These are phyloP conservation scores for Ranitomeya variabilis DNA, from an alignment of 2,113 vertebrate genomes.

Conservation along the genomic window DNA sequence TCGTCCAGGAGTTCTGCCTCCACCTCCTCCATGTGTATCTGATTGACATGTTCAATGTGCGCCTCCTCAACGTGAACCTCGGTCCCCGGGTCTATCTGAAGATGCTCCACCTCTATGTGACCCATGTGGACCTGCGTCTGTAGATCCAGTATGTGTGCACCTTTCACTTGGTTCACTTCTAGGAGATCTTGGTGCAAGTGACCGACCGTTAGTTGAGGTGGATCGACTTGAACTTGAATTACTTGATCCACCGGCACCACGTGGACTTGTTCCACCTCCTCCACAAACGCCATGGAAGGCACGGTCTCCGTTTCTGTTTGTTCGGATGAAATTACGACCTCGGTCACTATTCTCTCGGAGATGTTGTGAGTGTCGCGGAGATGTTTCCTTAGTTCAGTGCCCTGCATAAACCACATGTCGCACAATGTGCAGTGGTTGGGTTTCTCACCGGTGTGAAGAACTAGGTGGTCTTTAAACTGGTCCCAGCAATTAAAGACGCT, in stretches of 20 bases:
- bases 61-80: slow-evolving; percentile 80
- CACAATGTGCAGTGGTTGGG: slow-evolving; percentile 97
- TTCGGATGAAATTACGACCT: slow-evolving; percentile 80
- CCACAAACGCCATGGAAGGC: slow-evolving; percentile 79
- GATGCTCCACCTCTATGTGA: slow-evolving; percentile 79
- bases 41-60: slow-evolving; percentile 76
- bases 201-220: slow-evolving; percentile 78
- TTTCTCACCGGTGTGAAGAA: slow-evolving; percentile 94
- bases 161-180: slow-evolving; percentile 76
- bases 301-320: slow-evolving; percentile 74
- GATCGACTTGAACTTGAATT: slow-evolving; percentile 85
- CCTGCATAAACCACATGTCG: slow-evolving; percentile 96
- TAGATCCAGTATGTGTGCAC: slow-evolving; percentile 72
- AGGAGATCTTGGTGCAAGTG: slow-evolving; percentile 84
- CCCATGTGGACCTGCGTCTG: slow-evolving; percentile 81
- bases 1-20: slow-evolving; percentile 75
- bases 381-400: slow-evolving; percentile 85
- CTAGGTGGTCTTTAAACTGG: slow-evolving; percentile 96
- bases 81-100: slow-evolving; percentile 80
- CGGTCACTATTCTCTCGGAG: slow-evolving; percentile 74
- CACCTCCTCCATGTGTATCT: slow-evolving; percentile 80
- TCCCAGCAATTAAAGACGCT: slow-evolving; percentile 98
- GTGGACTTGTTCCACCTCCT: slow-evolving; percentile 86
- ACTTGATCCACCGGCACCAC: slow-evolving; percentile 81
- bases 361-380: slow-evolving; percentile 83